Percentiles rank a stretch among this genome's conserved stretches.
phyloP scores from a whole-genome alignment of 2,888 invertebrate species.

The Gymnoscelis rufifasciata region DNA sequence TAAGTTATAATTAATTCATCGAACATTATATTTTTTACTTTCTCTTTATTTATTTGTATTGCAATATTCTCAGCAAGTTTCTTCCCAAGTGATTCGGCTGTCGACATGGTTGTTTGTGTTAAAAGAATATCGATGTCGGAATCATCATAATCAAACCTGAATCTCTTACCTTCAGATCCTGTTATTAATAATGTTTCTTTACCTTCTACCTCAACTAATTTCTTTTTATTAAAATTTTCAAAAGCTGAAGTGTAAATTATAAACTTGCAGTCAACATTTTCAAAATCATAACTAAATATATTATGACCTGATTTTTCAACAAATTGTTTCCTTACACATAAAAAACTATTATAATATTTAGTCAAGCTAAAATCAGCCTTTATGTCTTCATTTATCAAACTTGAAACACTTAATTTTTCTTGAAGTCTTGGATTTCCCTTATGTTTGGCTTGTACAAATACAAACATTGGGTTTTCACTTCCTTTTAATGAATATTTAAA shows the following conservation, averaged over 20 bases:
- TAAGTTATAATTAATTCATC: slow-evolving; percentile 6
- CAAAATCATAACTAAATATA: slow-evolving; percentile 3
- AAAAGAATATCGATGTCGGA: not conserved
- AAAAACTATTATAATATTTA: slow-evolving; percentile 11
- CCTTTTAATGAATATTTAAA: slow-evolving; percentile 26
- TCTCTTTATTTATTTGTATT: not conserved
- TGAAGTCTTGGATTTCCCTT: slow-evolving; percentile 1
- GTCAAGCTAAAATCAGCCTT: slow-evolving; percentile 4
- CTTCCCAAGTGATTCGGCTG: slow-evolving; percentile 1
- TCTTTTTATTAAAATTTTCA: slow-evolving; percentile 4
- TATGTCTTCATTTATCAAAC: not conserved
- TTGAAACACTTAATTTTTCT: slow-evolving; percentile 3
- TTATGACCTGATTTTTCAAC: not conserved
- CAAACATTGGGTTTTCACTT: slow-evolving; percentile 14
- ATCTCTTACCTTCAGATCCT: not conserved
- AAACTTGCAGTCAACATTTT: slow-evolving; percentile 1
- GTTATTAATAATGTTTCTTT: slow-evolving; percentile 6
- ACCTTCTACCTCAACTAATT: not conserved
- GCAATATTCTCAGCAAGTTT: slow-evolving; percentile 5
- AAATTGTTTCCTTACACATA: slow-evolving; percentile 1
- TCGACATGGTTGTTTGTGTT: not conserved
- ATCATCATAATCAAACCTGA: slow-evolving; percentile 4
- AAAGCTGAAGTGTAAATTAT: slow-evolving; percentile 9
- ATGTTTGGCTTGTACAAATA: slow-evolving; percentile 33
- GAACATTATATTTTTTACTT: slow-evolving; percentile 1